These are phyloP conservation scores for Uloborus plumipes DNA, from an alignment of 2,888 invertebrate genomes.

Conservation along the genomic window DNA sequence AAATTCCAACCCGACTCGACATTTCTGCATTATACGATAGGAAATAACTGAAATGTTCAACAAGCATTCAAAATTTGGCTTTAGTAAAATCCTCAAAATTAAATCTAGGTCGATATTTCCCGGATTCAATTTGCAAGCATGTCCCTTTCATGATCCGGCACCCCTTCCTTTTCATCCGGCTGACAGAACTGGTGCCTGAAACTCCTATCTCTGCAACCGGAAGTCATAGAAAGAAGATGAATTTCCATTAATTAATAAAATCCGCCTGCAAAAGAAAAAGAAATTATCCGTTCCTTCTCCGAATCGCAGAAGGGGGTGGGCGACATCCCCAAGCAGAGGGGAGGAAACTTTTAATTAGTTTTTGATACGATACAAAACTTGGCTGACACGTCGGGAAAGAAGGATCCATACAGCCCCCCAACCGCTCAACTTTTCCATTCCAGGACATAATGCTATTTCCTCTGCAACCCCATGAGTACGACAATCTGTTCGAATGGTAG, in stretches of 20 bases:
- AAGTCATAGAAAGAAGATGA: conserved; percentile 40
- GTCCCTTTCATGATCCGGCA: too few relatives aligned
- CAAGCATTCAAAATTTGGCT: too few relatives aligned
- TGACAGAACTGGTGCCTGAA: not conserved
- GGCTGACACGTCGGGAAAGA: conserved; percentile 38
- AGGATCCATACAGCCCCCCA: not conserved
- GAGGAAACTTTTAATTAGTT: conserved; percentile 62
- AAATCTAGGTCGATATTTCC: too few relatives aligned
- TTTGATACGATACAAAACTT: conserved; percentile 61
- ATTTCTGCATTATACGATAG: too few relatives aligned
- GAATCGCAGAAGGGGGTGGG: conserved; percentile 18
- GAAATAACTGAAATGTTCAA: too few relatives aligned
- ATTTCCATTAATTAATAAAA: conserved; percentile 63
- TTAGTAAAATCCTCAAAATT: too few relatives aligned
- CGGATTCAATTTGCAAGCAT: too few relatives aligned
- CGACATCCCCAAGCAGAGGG: conserved; percentile 11
- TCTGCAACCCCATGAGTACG: too few relatives aligned
- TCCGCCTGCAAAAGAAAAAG: conserved; percentile 29
- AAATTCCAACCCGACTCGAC: too few relatives aligned
- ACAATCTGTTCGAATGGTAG: too few relatives aligned
- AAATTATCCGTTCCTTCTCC: conserved; percentile 11
- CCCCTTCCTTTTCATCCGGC: too few relatives aligned
- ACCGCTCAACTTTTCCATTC: not conserved
- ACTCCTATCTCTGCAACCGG: conserved; percentile 3
- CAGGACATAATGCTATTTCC: too few relatives aligned